Conservation (phyloP, 2,113 vertebrate species). For the Paramormyrops kingsleyae region DNA sequence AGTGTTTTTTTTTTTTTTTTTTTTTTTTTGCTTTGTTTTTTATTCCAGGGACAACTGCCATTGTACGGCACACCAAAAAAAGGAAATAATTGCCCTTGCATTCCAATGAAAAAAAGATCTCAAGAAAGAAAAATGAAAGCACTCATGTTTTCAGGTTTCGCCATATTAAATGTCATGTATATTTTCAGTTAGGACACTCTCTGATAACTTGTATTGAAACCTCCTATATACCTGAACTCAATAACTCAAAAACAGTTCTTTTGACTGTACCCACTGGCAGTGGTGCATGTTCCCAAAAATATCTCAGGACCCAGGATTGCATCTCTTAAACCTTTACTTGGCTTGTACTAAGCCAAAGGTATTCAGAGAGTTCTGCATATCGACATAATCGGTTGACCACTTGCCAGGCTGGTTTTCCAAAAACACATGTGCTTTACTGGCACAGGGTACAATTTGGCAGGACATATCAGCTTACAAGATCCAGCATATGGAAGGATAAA, state of each 20-base stretch:
- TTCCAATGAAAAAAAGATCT: not conserved
- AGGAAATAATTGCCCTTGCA: slow-evolving; percentile 9
- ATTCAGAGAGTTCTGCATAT: slow-evolving; percentile 37
- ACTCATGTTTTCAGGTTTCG: not conserved
- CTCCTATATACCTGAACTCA: not conserved
- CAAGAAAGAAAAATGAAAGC: not conserved
- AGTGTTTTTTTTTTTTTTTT: not conserved
- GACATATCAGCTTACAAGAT: slow-evolving; percentile 80
- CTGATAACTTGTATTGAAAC: not conserved
- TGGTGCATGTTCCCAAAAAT: slow-evolving; percentile 9
- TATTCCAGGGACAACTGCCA: not conserved
- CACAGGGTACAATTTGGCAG: slow-evolving; percentile 73
- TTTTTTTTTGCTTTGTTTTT: not conserved
- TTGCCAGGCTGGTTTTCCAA: slow-evolving; percentile 60
- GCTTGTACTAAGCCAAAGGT: slow-evolving; percentile 26
- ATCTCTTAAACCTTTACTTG: slow-evolving; percentile 1
- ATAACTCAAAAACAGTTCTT: not conserved
- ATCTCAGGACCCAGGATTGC: not conserved
- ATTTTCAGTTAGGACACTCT: not conserved
- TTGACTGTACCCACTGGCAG: not conserved
- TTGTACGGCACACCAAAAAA: not conserved
- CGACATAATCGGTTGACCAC: slow-evolving; percentile 40
- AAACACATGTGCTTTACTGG: slow-evolving; percentile 67
- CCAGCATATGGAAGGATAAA: slow-evolving; percentile 92
- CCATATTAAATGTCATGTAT: slow-evolving; percentile 1